These are phyloP conservation scores for Brachionus koreanus DNA, from an alignment of 1,140 invertebrate genomes.

Conservation along the genomic window DNA sequence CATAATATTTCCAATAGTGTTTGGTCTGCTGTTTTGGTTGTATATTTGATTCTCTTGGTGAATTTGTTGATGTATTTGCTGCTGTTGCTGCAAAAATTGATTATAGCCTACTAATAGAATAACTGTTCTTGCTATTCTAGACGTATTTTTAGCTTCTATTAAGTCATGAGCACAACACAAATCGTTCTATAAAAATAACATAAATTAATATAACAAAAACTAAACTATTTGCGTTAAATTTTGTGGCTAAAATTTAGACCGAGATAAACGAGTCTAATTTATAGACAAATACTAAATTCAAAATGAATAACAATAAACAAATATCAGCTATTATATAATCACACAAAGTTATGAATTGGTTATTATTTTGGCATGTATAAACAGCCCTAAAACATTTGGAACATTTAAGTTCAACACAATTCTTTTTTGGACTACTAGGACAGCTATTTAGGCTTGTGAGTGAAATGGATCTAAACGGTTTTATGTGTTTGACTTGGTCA, in stretches of 20 bases:
- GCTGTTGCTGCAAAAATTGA: slow-evolving; percentile 22
- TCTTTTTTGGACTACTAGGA: not conserved
- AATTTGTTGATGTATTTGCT: slow-evolving; percentile 25
- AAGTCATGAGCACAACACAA: slow-evolving; percentile 44
- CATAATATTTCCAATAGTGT: slow-evolving; percentile 37
- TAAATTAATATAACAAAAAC: not conserved
- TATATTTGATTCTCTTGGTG: not conserved
- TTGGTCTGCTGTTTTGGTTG: not conserved
- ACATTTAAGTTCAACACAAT: not conserved
- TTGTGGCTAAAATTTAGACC: not conserved
- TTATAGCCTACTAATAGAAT: slow-evolving; percentile 37
- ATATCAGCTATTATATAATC: slow-evolving; percentile 44
- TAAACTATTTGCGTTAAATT: not conserved
- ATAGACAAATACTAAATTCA: slow-evolving; percentile 13
- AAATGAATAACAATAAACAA: slow-evolving; percentile 32
- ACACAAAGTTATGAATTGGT: not conserved
- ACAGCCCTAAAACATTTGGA: slow-evolving; percentile 7
- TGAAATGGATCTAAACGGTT: not conserved
- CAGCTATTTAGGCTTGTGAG: not conserved
- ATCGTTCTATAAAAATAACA: slow-evolving; percentile 25
- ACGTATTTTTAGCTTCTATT: slow-evolving; percentile 44
- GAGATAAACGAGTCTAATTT: not conserved
- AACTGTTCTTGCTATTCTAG: slow-evolving; percentile 30
- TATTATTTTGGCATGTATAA: not conserved
- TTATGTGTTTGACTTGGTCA: not conserved